phyloP scores from a whole-genome alignment of 1,140 invertebrate species.

The Acyrthosiphon pisum region DNA sequence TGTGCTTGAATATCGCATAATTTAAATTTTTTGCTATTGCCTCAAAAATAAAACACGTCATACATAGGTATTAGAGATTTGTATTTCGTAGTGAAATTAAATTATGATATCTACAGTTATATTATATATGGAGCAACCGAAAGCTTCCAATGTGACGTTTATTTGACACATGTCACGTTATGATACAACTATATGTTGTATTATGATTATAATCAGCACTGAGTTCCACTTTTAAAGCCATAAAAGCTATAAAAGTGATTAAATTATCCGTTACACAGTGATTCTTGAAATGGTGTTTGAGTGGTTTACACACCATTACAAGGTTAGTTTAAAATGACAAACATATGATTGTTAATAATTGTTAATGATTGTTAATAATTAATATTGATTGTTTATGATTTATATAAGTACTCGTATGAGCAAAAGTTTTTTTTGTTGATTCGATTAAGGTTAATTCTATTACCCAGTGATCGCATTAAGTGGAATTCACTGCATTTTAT shows the following conservation, averaged over 20 bases:
- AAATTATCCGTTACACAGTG: no score
- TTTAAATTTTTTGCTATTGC: not conserved
- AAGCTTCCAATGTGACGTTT: no score
- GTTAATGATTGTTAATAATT: no score
- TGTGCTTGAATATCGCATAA: not conserved
- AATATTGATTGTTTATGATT: no score
- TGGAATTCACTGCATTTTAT: not conserved
- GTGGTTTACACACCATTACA: not conserved
- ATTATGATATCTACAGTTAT: not conserved
- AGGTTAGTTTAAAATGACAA: not conserved
- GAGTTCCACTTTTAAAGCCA: not conserved
- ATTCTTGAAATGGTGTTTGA: not conserved
- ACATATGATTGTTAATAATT: not conserved
- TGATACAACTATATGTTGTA: not conserved
- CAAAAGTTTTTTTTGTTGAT: no score
- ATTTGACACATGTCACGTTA: no score
- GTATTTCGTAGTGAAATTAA: not conserved
- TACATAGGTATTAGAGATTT: not conserved
- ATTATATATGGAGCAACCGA: no score
- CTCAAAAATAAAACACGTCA: not conserved
- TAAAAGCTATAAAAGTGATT: no score
- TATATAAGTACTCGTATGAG: not conserved
- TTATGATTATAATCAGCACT: not conserved
- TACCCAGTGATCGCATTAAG: not conserved
- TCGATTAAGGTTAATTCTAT: no score